Conservation (phyloP, 2,888 invertebrate genomes). For the Conomelus anceps region DNA sequence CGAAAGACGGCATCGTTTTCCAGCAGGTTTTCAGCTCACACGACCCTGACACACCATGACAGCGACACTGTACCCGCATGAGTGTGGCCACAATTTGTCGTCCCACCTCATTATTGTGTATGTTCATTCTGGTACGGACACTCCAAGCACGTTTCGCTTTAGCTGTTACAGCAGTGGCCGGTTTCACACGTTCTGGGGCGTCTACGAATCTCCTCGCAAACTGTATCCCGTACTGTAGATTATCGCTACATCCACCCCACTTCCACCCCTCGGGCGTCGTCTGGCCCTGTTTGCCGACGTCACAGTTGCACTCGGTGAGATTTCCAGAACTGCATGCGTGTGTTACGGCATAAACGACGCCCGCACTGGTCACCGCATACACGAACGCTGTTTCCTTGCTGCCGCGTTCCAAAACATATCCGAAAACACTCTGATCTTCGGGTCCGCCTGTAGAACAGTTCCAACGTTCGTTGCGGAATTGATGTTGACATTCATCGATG, state of each 20-base stretch:
- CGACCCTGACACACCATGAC: constrained; percentile 93
- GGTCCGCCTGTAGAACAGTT: constrained; percentile 73
- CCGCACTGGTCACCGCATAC: constrained; percentile 80
- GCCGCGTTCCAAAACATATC: constrained; percentile 49
- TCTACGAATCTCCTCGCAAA: constrained; percentile 51
- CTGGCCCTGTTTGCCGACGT: constrained; percentile 47
- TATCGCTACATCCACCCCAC: constrained; percentile 77
- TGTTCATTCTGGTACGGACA: constrained; percentile 65
- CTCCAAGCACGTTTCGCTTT: constrained; percentile 42
- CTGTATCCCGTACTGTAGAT: constrained; percentile 49
- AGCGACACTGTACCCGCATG: constrained; percentile 86
- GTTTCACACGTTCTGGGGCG: constrained; percentile 44
- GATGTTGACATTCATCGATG: constrained; percentile 79
- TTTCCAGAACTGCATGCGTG: constrained; percentile 80
- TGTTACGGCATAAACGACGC: constrained; percentile 81
- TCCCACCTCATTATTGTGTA: constrained; percentile 82
- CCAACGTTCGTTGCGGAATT: constrained; percentile 80
- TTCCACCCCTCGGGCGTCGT: constrained; percentile 62
- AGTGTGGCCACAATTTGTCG: constrained; percentile 72
- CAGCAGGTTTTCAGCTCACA: constrained; percentile 94
- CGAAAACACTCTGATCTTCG: constrained; percentile 45
- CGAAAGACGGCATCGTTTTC: constrained; percentile 83
- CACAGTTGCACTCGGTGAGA: constrained; percentile 77
- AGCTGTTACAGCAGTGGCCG: constrained; percentile 31
- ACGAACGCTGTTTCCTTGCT: constrained; percentile 85